phyloP scores from a whole-genome alignment of 30 jellyfish, hydroid and myxozoan species.

The Aurelia aurita region DNA sequence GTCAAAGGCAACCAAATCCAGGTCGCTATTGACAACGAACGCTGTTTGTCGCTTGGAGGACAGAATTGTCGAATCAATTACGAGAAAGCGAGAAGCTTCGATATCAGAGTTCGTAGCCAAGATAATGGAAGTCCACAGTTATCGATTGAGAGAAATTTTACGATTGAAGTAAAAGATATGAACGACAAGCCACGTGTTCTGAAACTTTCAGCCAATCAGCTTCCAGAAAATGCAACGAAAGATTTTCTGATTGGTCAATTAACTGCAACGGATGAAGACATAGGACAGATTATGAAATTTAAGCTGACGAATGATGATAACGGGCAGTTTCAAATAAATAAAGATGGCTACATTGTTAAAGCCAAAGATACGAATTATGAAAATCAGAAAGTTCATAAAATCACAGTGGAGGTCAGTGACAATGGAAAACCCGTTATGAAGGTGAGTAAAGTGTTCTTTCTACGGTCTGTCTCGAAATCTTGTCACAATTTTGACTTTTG shows the following conservation, averaged over 20 bases:
- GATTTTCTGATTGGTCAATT: constrained; percentile 78
- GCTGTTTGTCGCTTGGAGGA: constrained; percentile 75
- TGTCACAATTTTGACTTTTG: no score
- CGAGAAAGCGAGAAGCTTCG: constrained; percentile 40
- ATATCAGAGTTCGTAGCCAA: constrained; percentile 52
- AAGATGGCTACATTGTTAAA: constrained; percentile 46
- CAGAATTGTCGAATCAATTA: constrained; percentile 63
- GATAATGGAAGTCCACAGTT: constrained; percentile 80
- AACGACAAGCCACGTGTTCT: constrained; percentile 87
- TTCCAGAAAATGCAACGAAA: constrained; percentile 74
- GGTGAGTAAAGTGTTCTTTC: constrained; percentile 11
- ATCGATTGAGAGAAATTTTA: constrained; percentile 32
- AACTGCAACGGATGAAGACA: constrained; percentile 83
- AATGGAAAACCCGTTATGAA: constrained; percentile 77
- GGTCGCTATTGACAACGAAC: constrained; percentile 67
- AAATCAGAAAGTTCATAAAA: constrained; percentile 51
- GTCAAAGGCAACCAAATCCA: constrained; percentile 53
- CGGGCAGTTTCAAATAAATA: constrained; percentile 60
- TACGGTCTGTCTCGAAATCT: no score
- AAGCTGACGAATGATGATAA: constrained; percentile 60
- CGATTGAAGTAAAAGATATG: constrained; percentile 45
- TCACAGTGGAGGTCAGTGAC: constrained; percentile 78
- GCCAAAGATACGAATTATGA: constrained; percentile 79
- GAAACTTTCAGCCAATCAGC: constrained; percentile 51
- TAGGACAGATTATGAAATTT: constrained; percentile 63